Evolutionary conservation across 2,888 invertebrate genomes (phyloP), one percentile per base, ranked within the genome.

Genomic region (Melieria picta): DNA sequence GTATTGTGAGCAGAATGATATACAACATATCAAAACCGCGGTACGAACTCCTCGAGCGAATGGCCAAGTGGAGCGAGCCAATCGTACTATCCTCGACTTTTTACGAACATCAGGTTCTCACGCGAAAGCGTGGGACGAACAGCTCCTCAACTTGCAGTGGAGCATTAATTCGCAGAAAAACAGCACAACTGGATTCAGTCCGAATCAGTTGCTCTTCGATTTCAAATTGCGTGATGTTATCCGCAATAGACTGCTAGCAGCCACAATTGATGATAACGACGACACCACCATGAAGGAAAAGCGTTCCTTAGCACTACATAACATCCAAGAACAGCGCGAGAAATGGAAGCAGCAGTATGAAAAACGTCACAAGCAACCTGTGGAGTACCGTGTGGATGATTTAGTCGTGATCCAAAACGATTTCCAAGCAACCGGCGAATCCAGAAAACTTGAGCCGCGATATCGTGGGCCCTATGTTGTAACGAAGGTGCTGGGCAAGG

Each of bases 1-100:
- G 11, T 74, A 68, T 50, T 69, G 63, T n/a, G 30, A 63, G 4
- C 60, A 30, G 52, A 72, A 75, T 45, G 65, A 67, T 43, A 69
- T 71, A 7, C 69, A 13, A 55, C 75, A 71, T 30, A 60, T 16
- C 9, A 77, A 79, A 66, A 77, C 73, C 30, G 79, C 78, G 1
- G 75, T 79, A 11, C 74, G 76, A 4, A 78, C 77, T 0, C 80
- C 78, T 0, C 66, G 78, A n/a, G n/a, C n/a, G n/a, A n/a, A n/a
- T n/a, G n/a, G n/a, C n/a, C n/a, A n/a, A n/a, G n/a, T n/a, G n/a
- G n/a, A n/a, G n/a, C n/a, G n/a, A n/a, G n/a, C n/a, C n/a, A n/a
- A n/a, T n/a, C n/a, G n/a, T n/a, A n/a, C n/a, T n/a, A n/a, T n/a
- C n/a, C n/a, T n/a, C n/a, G n/a, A n/a, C n/a, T n/a, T n/a, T n/a